Evolutionary conservation across 2,888 invertebrate genomes (phyloP), one percentile per base, ranked within the genome.

Genomic region (Lypha dubia): DNA sequence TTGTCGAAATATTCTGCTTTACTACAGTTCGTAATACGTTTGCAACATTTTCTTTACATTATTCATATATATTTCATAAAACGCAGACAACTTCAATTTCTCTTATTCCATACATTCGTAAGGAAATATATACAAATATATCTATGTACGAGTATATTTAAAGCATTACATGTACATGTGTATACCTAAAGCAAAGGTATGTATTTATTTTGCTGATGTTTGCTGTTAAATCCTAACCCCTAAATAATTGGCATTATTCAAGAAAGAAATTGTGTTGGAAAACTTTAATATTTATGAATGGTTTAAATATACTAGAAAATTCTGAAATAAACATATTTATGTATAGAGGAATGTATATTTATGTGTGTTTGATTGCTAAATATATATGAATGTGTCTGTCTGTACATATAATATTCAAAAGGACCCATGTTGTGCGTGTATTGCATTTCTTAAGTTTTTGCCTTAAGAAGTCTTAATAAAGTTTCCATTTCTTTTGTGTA

Each of bases 201-300:
- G n/a, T n/a, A n/a, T n/a, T n/a, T 38, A 20, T 71, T 65, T 73
- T 80, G 62, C 51, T 71, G 62, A 76, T 73, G 53, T 73, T 68
- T 73, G 75, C 75, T 71, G 70, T 63, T 70, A 86, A 88, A 87
- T 87, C 87, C 87, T 88, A 89, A 88, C 87, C 88, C 88, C 89
- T 86, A 89, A 90, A 90, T 90, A 90, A 90, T 90, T 90, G 90
- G 90, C 90, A 88, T 88, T 89, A 90, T 90, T 90, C 89, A 89
- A 87, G 83, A 88, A 88, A 88, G 88, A 86, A 87, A 60, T 60
- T 77, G 15, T 53, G 44, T 20, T 68, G 46, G 58, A 32, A 65
- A 82, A 62, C 82, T 71, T 75, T 65, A 79, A 70, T 74, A 49
- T 51, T 32, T 44, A 63, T 71, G 28, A 63, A 41, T 70, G 17